Percentiles rank a stretch among this genome's conserved stretches.
phyloP scores from a whole-genome alignment of 2,888 invertebrate genomes.

The Andrena minutula region DNA sequence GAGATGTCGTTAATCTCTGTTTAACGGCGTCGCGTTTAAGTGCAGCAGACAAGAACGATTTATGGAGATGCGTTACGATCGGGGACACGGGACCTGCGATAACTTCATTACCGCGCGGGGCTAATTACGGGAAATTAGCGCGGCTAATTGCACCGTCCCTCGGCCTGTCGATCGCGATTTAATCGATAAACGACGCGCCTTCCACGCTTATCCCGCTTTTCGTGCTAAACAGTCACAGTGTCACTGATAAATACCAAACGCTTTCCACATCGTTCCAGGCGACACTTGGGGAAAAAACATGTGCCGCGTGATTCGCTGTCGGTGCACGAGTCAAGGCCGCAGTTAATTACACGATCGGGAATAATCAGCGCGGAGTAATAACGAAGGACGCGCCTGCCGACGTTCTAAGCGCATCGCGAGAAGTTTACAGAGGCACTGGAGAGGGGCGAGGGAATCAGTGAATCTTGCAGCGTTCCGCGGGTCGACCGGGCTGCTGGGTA shows the following conservation, averaged over 20 bases:
- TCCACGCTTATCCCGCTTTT: too few relatives aligned
- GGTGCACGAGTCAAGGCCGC: background rate
- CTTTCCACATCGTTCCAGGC: background rate
- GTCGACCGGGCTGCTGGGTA: conserved; percentile 33
- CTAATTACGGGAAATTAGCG: conserved; percentile 80
- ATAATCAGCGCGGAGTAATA: background rate
- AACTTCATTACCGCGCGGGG: conserved; percentile 77
- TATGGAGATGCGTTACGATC: conserved; percentile 81
- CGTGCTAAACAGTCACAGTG: background rate
- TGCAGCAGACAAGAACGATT: conserved; percentile 71
- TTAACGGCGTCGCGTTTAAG: conserved; percentile 71
- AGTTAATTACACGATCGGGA: background rate
- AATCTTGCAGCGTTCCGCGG: conserved; percentile 21
- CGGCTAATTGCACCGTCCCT: conserved; percentile 74
- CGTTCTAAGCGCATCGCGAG: background rate
- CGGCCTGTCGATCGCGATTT: conserved; percentile 69
- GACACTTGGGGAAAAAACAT: background rate
- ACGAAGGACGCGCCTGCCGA: background rate
- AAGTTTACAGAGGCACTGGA: background rate
- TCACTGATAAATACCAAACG: background rate
- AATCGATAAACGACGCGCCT: conserved; percentile 70
- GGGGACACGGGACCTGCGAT: conserved; percentile 78
- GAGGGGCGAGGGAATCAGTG: conserved; percentile 3
- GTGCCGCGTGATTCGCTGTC: background rate
- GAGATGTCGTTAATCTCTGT: conserved; percentile 73